A percentile compares a stretch with the other conserved stretches of the same genome.
Evolutionary conservation across 2,888 invertebrate species (phyloP).

Genomic region (Tachystola acroxantha): DNA sequence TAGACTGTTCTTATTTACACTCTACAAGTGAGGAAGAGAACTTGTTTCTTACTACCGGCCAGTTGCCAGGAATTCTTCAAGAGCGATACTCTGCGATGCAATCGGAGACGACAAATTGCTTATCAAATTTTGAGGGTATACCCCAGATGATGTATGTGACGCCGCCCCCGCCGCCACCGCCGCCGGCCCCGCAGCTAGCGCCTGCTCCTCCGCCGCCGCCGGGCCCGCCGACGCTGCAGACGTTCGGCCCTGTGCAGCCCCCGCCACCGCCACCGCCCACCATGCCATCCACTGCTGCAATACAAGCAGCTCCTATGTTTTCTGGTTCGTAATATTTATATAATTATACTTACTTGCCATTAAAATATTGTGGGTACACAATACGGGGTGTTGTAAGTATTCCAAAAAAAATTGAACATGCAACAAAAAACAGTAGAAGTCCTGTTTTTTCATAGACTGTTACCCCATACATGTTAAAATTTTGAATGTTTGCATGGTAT

Average conservation of each 20-base stretch:
- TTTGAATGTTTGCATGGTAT: too few relatives aligned
- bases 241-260: constrained; percentile 23
- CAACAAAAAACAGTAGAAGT: too few relatives aligned
- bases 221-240: constrained; percentile 23
- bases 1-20: constrained; percentile 55
- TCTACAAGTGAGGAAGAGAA: constrained; percentile 50
- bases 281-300: constrained; percentile 5
- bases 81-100: constrained; percentile 46
- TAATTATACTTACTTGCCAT: too few relatives aligned
- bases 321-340: constrained; percentile 5
- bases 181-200: constrained; percentile 22
- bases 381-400: too few relatives aligned
- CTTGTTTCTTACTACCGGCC: constrained; percentile 39
- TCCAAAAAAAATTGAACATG: too few relatives aligned
- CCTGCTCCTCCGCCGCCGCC: constrained; percentile 23
- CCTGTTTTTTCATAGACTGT: too few relatives aligned
- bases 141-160: constrained; percentile 28
- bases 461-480: too few relatives aligned
- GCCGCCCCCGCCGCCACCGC: constrained; percentile 27
- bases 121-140: constrained; percentile 21
- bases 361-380: too few relatives aligned
- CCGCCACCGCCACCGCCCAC: constrained; percentile 22
- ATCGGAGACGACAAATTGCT: constrained; percentile 3
- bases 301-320: constrained; percentile 13
- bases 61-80: constrained; percentile 44